Base-by-base conservation (phyloP, 2,888 invertebrate species). In the Eupithecia abbreviata region DNA sequence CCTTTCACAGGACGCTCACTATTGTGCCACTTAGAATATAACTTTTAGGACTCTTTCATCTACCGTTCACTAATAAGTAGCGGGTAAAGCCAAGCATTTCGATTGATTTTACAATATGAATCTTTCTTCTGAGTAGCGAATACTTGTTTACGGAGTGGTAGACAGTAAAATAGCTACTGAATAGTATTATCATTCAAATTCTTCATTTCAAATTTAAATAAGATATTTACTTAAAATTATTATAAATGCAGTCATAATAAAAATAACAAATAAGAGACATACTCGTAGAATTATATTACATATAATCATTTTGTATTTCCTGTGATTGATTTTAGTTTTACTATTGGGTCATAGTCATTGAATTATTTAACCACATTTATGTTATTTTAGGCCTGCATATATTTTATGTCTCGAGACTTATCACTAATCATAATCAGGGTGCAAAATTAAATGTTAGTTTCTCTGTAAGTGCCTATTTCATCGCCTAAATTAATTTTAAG, bases 11-110 rank as follows among this genome's bases (percentile, higher is more conserved):
- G 90, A 93, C 90, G 94, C 94, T 94, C 94, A 94, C 93, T 86
- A 87, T 90, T 93, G 94, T 94, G 94, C 94, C 94, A 94, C 90
- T 90, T 94, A 93, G 90, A 87, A 85, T 87, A 86, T 89, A 86
- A 90, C 90, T 87, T 88, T 89, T 70, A 73, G 70, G 12, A 47
- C 18, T 72, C 47, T 72, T 72, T 47, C 9, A 72, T 42, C 65
- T 69, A 47, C 69, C 47, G 69, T 70, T 73, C 45, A 70, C 72
- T 13, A 49, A 42, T 49, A 42, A 51, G 74, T 74, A 47, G 76
- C 70, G 70, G 69, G 76, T 58, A 71, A 45, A 68, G 67, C 43
- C 67, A 66, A 66, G 42, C 58, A 68, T 67, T 58, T 69, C 47
- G 47, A 69, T 69, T 18, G 69, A 13, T 47, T 69, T 47, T 45